Conservation (phyloP, 2,888 invertebrate genomes). For the Tillus elongatus region DNA sequence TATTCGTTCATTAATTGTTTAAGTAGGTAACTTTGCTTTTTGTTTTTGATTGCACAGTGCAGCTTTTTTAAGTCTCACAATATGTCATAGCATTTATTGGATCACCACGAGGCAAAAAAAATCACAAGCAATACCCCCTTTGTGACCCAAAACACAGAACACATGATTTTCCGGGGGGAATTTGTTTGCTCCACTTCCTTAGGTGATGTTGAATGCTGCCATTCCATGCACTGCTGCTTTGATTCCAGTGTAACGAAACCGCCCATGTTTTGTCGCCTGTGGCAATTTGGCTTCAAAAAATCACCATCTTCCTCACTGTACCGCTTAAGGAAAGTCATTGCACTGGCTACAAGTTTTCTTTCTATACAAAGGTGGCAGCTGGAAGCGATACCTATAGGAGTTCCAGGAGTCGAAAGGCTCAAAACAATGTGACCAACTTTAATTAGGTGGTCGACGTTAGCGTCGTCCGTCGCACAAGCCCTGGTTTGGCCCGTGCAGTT, state of each 20-base stretch:
- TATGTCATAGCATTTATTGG: conserved; percentile 9
- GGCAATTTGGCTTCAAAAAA: conserved; percentile 21
- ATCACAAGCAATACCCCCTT: conserved; percentile 18
- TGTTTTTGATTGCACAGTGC: neutral
- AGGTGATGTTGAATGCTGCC: conserved; percentile 4
- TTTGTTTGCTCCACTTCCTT: conserved; percentile 14
- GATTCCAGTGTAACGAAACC: conserved; percentile 16
- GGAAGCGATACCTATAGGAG: too few relatives aligned
- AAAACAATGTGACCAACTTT: too few relatives aligned
- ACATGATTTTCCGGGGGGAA: conserved; percentile 22
- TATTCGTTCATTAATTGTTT: too few relatives aligned
- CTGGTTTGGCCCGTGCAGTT: too few relatives aligned
- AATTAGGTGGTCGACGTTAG: too few relatives aligned
- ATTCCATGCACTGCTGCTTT: conserved; percentile 15
- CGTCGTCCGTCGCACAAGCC: too few relatives aligned
- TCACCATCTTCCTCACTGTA: conserved; percentile 20
- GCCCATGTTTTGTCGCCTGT: conserved; percentile 22
- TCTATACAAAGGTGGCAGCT: too few relatives aligned
- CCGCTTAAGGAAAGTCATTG: conserved; percentile 19
- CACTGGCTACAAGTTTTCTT: conserved; percentile 15
- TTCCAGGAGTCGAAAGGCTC: too few relatives aligned
- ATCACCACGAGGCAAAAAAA: conserved; percentile 6
- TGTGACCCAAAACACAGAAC: conserved; percentile 22
- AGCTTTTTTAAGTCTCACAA: conserved; percentile 2
- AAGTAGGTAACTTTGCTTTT: too few relatives aligned